phyloP scores from a whole-genome alignment of 2,888 invertebrate genomes.

The Pseudanteris insignis region DNA sequence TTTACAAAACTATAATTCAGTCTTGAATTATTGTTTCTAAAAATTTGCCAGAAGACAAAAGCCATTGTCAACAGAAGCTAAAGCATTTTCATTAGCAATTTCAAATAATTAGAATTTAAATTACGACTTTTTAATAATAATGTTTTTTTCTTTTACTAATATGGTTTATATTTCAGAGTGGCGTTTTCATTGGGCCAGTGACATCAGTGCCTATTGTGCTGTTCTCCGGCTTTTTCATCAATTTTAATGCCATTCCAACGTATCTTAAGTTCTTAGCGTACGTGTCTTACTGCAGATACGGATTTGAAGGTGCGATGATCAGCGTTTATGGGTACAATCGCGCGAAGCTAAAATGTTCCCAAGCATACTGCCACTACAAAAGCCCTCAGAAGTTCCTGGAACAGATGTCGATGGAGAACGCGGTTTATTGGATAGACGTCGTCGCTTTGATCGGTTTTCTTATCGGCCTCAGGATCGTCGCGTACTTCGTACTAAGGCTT shows the following conservation, averaged over 20 bases:
- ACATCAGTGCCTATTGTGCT: conserved; percentile 90
- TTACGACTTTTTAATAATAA: no score
- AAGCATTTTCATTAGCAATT: no score
- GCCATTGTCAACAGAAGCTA: no score
- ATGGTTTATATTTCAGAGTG: conserved; percentile 68
- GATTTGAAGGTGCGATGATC: conserved; percentile 92
- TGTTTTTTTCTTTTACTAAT: no score
- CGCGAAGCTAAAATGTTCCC: conserved; percentile 82
- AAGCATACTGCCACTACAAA: conserved; percentile 84
- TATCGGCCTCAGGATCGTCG: conserved; percentile 78
- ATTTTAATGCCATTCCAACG: conserved; percentile 87
- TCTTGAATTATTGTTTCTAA: conserved; percentile 6
- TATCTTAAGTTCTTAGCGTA: conserved; percentile 92
- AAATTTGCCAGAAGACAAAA: background rate
- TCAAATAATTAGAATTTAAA: no score
- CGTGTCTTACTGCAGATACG: conserved; percentile 88
- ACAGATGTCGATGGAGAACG: conserved; percentile 83
- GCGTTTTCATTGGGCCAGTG: conserved; percentile 83
- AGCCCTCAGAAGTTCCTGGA: conserved; percentile 84
- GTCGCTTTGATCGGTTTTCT: conserved; percentile 84
- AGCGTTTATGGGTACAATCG: conserved; percentile 90
- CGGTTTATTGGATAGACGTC: conserved; percentile 83
- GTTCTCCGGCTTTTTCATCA: conserved; percentile 95
- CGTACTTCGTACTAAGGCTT: conserved; percentile 85
- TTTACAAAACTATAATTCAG: no score